Evolutionary conservation across 2,113 vertebrate genomes (phyloP).

Genomic region (Tinamus guttatus): DNA sequence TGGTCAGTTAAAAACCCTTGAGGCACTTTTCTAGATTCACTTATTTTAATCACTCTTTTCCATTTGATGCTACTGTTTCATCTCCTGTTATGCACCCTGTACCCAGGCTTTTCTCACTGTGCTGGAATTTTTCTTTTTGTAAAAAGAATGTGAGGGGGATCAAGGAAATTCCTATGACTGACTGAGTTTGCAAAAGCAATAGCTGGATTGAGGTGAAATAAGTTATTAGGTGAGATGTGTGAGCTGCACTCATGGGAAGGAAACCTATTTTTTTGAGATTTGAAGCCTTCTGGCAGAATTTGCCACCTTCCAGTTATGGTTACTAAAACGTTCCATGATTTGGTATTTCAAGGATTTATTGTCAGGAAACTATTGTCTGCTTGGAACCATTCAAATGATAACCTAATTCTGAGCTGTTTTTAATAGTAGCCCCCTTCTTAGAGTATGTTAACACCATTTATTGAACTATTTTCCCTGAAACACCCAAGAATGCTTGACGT

Average conservation of each 20-base stretch:
- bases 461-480: neutral
- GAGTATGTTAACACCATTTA: neutral
- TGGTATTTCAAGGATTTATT: slow-evolving; percentile 32
- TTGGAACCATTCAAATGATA: neutral
- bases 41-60: neutral
- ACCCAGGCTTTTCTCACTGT: neutral
- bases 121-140: neutral
- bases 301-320: slow-evolving; percentile 17
- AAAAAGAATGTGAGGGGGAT: neutral
- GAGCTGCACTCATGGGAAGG: neutral
- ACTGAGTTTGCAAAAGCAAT: neutral
- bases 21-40: neutral
- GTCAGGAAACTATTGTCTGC: slow-evolving; percentile 49
- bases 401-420: neutral
- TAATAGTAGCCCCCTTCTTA: neutral
- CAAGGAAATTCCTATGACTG: neutral
- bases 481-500: neutral
- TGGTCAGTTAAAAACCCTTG: neutral
- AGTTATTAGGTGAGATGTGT: slow-evolving; percentile 29
- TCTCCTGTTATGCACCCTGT: neutral
- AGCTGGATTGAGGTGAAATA: neutral
- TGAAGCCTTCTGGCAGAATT: slow-evolving; percentile 31
- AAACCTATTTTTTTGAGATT: neutral
- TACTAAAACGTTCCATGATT: slow-evolving; percentile 10
- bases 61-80: neutral